Base-by-base conservation (phyloP, 2,797 vertebrate species). In the Gouania willdenowi region DNA sequence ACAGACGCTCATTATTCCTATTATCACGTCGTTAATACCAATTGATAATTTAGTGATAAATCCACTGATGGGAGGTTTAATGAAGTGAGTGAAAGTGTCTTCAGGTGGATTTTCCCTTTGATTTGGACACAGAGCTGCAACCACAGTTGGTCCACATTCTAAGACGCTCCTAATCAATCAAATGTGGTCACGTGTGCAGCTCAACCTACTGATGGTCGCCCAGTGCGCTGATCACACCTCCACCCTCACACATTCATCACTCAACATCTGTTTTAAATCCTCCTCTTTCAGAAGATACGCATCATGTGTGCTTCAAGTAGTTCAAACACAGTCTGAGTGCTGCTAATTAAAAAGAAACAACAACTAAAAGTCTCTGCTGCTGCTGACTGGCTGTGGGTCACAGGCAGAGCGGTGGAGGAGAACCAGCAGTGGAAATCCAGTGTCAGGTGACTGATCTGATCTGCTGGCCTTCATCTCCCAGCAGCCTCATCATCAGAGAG, bases 221-320 rank as follows among this genome's bases (percentile, higher is more conserved):
- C 37, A 19, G 50, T 45, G 44, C 39, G 42, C 50, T 50, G 64
- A 71, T 26, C 50, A 45, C 63, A 38, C 37, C 28, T 56, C 8
- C 33, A 35, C 22, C 14, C 34, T 5, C 18, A 45, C 30, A 31
- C 0, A 6, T 19, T 37, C 0, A 5, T 32, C 2, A 3, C 46
- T 16, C 16, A 24, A 47, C 41, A 26, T 28, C 35, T 16, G 6
- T 26, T 37, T 41, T 41, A 5, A 5, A 19, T 28, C 6, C 8
- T 52, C 20, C 17, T 57, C 36, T 58, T 51, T 66, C 53, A 65
- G 40, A 72, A 58, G 41, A 27, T 26, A 48, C 56, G 49, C 39
- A 61, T 47, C 30, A n/a, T 56, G 50, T 62, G 66, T 16, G 38
- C 62, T 83, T 85, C 70, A 81, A 78, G 74, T 83, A 77, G 57